A percentile compares a stretch with the other conserved stretches of the same genome.
phyloP scores from a whole-genome alignment of 2,113 vertebrate species.

The Cyanocitta stelleri region DNA sequence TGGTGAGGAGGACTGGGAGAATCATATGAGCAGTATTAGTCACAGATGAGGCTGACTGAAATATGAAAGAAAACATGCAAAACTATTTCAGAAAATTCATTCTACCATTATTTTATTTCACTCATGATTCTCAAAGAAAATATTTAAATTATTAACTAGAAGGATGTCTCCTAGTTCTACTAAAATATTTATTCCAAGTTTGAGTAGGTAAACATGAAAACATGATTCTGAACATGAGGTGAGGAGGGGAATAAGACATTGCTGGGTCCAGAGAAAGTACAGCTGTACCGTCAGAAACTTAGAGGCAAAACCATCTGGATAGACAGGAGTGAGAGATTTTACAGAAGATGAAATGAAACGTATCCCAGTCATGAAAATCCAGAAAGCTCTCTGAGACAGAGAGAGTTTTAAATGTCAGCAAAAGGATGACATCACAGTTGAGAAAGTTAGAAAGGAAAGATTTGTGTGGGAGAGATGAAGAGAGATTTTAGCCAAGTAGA shows the following conservation, averaged over 20 bases:
- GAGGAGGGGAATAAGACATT: not conserved
- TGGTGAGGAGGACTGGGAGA: not conserved
- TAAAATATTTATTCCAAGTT: not conserved
- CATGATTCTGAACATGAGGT: not conserved
- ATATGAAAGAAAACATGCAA: not conserved
- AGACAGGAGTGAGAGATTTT: not conserved
- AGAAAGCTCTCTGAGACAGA: not conserved
- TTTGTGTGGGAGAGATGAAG: not conserved
- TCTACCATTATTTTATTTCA: not conserved
- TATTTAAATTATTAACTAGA: not conserved
- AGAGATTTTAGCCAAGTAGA: not conserved
- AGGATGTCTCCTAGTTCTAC: not conserved
- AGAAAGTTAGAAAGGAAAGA: not conserved
- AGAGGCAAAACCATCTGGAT: not conserved
- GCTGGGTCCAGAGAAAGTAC: not conserved
- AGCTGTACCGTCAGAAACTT: not conserved
- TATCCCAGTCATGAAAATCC: not conserved
- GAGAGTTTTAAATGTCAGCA: not conserved
- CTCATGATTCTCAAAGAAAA: not conserved
- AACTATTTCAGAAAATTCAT: not conserved
- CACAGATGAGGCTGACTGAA: not conserved
- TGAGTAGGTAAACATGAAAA: not conserved
- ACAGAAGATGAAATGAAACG: not conserved
- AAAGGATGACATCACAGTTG: not conserved
- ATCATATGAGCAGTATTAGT: not conserved